Percentiles rank a stretch among this genome's conserved stretches.
Conservation (phyloP, 2,888 invertebrate genomes). For the Cataglyphis rosenhaueri region DNA sequence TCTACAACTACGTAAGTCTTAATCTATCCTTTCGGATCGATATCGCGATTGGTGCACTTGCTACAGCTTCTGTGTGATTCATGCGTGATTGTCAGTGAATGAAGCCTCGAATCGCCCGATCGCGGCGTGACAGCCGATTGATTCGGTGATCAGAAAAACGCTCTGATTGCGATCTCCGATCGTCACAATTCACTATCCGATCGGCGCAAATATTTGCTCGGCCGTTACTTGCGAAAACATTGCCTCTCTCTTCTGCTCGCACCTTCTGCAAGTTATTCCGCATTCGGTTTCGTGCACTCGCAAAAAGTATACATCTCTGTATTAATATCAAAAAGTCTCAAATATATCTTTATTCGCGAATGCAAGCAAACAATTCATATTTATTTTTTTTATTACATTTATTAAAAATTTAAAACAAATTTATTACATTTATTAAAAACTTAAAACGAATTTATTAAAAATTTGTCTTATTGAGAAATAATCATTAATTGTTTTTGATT, state of each 20-base stretch:
- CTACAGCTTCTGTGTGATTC: background rate
- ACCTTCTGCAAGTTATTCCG: background rate
- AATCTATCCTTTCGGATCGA: background rate
- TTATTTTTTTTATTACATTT: background rate
- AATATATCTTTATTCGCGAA: background rate
- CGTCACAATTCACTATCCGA: slow-evolving; percentile 30
- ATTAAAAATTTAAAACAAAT: background rate
- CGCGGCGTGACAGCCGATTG: slow-evolving; percentile 11
- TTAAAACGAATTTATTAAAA: background rate
- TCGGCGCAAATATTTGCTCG: slow-evolving; percentile 39
- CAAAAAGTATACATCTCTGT: background rate
- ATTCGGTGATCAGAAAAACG: slow-evolving; percentile 20
- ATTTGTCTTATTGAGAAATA: background rate
- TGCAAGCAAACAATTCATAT: background rate
- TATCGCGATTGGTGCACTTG: background rate
- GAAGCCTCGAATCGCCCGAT: slow-evolving; percentile 11
- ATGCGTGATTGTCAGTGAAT: background rate
- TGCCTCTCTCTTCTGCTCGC: background rate
- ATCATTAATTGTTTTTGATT: background rate
- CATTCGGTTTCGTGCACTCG: background rate
- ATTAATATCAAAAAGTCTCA: slow-evolving; percentile 7
- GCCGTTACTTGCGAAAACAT: slow-evolving; percentile 34
- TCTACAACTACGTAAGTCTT: background rate
- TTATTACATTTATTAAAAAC: too few species aligned
- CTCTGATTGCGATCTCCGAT: slow-evolving; percentile 22